A percentile compares a stretch with the other conserved stretches of the same genome.
Conservation (phyloP, 30 jellyfish, hydroid and myxozoan genomes). For the Haliclystus octoradiatus region DNA sequence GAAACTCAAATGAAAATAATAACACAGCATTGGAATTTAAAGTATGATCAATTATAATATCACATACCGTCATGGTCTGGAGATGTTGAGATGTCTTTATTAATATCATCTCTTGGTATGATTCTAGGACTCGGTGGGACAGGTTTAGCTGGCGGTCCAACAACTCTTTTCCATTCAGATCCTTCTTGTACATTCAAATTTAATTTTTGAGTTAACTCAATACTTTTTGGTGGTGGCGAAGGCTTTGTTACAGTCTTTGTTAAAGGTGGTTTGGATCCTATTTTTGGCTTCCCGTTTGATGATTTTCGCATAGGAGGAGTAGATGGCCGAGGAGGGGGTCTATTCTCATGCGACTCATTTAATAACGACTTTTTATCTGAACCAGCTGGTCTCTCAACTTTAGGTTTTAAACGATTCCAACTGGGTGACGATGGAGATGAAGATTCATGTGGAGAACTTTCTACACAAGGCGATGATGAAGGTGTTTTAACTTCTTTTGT, state of each 20-base stretch:
- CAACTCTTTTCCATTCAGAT: slow-evolving; percentile 11
- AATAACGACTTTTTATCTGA: neutral
- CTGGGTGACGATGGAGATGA: neutral
- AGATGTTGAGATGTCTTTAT: too few relatives aligned
- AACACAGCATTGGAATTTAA: slow-evolving; percentile 20
- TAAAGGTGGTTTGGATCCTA: neutral
- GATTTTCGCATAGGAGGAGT: neutral
- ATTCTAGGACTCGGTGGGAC: slow-evolving; percentile 51
- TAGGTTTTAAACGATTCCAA: neutral
- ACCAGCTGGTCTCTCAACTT: neutral
- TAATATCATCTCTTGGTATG: too few relatives aligned
- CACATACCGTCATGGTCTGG: too few relatives aligned
- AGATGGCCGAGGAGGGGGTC: neutral
- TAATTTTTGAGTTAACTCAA: neutral
- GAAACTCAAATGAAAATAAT: too few relatives aligned
- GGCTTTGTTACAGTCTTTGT: neutral
- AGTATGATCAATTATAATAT: too few relatives aligned
- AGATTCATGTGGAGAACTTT: neutral
- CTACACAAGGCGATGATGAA: neutral
- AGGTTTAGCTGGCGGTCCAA: slow-evolving; percentile 47
- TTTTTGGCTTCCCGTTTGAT: neutral
- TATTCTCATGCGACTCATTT: neutral
- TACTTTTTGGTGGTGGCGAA: neutral
- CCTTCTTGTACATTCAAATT: neutral
- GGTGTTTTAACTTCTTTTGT: neutral